These are phyloP conservation scores for Neelides folsomi DNA, from an alignment of 2,888 invertebrate species.

Conservation along the genomic window DNA sequence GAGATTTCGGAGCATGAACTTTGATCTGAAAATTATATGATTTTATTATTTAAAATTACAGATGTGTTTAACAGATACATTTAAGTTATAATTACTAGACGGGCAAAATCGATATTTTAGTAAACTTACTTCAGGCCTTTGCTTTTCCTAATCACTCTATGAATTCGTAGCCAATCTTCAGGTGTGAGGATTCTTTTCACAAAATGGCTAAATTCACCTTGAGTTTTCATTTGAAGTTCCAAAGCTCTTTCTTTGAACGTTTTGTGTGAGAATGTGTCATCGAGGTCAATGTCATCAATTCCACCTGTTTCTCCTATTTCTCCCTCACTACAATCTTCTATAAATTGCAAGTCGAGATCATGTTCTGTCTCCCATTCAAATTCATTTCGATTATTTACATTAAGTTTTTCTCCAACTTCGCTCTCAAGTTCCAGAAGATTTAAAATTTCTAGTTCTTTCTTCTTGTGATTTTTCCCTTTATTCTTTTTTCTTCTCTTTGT, in stretches of 20 bases:
- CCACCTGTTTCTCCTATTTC: constrained; percentile 2
- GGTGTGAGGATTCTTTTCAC: constrained; percentile 11
- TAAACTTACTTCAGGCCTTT: constrained; percentile 16
- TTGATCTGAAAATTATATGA: constrained; percentile 11
- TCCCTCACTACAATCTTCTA: constrained; percentile 3
- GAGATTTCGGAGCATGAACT: constrained; percentile 16
- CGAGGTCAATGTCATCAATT: constrained; percentile 10
- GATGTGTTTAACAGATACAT: too few species aligned
- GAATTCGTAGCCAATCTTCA: constrained; percentile 16
- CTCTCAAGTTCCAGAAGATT: constrained; percentile 1
- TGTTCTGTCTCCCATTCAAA: neutral
- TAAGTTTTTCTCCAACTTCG: neutral
- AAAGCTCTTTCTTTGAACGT: constrained; percentile 13
- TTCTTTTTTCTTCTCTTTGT: neutral
- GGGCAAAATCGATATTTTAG: neutral
- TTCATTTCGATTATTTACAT: neutral
- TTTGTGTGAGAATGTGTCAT: constrained; percentile 13
- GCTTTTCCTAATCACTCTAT: constrained; percentile 15
- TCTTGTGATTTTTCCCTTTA: neutral
- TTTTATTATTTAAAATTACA: neutral
- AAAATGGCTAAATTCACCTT: constrained; percentile 14
- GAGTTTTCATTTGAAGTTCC: constrained; percentile 14
- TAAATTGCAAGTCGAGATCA: neutral
- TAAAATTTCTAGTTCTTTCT: neutral
- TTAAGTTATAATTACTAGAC: too few species aligned